Percentiles rank a stretch among this genome's conserved stretches.
Evolutionary conservation across 2,113 vertebrate species (phyloP).

Genomic region (Cephalopterus ornatus): DNA sequence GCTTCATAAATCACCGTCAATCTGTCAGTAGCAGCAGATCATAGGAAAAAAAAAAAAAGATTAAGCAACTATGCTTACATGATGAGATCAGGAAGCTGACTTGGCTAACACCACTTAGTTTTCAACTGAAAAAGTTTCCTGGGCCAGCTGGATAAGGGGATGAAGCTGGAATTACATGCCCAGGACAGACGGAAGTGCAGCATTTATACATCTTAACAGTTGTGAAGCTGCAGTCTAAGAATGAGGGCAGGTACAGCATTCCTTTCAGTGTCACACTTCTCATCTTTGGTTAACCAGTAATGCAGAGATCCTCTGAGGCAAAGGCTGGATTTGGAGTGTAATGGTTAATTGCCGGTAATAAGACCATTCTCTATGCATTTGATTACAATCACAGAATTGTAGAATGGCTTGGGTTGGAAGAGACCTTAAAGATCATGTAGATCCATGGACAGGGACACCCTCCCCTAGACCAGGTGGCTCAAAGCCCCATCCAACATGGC

Average conservation of each 20-base stretch:
- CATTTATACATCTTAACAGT: background rate
- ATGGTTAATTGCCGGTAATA: background rate
- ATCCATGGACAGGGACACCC: background rate
- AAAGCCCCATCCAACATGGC: background rate
- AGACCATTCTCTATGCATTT: background rate
- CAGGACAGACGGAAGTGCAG: background rate
- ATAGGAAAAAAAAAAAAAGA: background rate
- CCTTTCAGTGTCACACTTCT: background rate
- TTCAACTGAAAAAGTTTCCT: background rate
- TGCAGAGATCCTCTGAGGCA: background rate
- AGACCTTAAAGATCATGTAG: background rate
- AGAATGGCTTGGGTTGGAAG: background rate
- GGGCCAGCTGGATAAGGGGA: constrained; percentile 4
- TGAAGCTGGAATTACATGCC: background rate
- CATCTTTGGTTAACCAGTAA: background rate
- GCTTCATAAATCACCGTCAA: background rate
- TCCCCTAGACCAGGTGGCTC: background rate
- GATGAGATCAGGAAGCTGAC: background rate
- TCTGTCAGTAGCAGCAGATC: background rate
- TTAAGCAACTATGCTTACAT: background rate
- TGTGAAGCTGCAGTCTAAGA: background rate
- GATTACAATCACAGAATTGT: background rate
- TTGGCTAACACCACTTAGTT: background rate
- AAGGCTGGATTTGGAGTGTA: background rate
- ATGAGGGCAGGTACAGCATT: background rate